These are phyloP conservation scores for Orbicella faveolata DNA, from an alignment of 64 coral and sea anemone genomes.

Conservation along the genomic window DNA sequence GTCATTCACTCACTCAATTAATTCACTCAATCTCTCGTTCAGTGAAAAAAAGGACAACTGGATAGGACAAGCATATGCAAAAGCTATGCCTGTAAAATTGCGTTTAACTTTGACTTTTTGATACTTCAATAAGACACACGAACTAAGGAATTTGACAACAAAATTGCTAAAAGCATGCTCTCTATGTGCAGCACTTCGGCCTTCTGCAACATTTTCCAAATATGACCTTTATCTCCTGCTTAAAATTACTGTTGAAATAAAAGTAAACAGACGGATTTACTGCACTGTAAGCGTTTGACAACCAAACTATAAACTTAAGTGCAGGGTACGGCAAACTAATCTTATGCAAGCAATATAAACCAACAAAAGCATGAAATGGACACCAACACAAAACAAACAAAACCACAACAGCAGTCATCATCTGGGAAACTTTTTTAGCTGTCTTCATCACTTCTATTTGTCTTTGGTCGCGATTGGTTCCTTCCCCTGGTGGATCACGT, in stretches of 20 bases:
- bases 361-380: background rate
- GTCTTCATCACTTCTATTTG: background rate
- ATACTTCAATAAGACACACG: too few relatives aligned
- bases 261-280: background rate
- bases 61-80: too few relatives aligned
- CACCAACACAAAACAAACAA: slow-evolving; percentile 7
- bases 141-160: too few relatives aligned
- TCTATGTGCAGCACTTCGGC: background rate
- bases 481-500: slow-evolving; percentile 14
- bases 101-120: too few relatives aligned
- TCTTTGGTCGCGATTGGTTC: background rate
- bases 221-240: background rate
- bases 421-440: slow-evolving; percentile 13
- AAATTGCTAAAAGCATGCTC: background rate
- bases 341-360: background rate
- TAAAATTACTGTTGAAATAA: background rate
- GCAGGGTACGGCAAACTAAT: background rate
- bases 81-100: too few relatives aligned
- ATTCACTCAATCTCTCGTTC: too few relatives aligned
- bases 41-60: too few relatives aligned
- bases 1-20: too few relatives aligned
- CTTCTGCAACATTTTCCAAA: background rate
- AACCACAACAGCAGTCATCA: slow-evolving; percentile 3
- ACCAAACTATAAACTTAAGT: background rate
- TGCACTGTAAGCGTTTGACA: slow-evolving; percentile 3